Base-by-base conservation (phyloP, 2,888 invertebrate genomes). In the Chromoteleia sp. region DNA sequence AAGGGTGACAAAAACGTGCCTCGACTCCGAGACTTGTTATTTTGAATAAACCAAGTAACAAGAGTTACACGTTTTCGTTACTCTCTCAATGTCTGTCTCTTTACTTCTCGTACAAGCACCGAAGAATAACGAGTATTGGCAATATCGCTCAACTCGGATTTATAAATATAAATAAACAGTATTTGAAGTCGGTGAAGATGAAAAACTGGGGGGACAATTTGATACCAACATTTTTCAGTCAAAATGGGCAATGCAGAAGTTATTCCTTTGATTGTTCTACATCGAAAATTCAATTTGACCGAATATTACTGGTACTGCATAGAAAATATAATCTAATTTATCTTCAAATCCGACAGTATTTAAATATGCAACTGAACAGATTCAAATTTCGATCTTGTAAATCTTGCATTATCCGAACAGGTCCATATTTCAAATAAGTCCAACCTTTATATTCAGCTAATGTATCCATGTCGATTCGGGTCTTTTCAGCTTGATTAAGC, bases 1-100 rank as follows among this genome's bases (percentile, higher is more conserved):
- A 48, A 63, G 63, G 21, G 56, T 54, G 73, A 50, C 61, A 73
- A 70, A 77, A 75, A 52, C 41, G 54, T 17, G 54, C 59, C 33
- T 50, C 58, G 17, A 43, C 19, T 39, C 43, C 30, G 39, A 54
- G 43, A 73, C 52, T 63, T 63, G 52, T 74, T 65, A 65, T 75
- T 75, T 65, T 52, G 65, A 56, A 75, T 54, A 56, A 63, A n/a
- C n/a, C n/a, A 54, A 54, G 17, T 29, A 75, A 41, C 43, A 36
- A 58, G 19, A 50, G 29, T 17, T 12, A 36, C 29, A 33, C 36
- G 10, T 58, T 58, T 58, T 54, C 30, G 36, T 45, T 17, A 50
- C 15, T 21, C 19, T 33, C 2, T 33, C 15, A 8, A 41, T 7
- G 12, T 10, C 2, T 17, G 17, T 10, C 21, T 48, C 21, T n/a